phyloP scores from a whole-genome alignment of 2,797 vertebrate genomes.

The Antennarius maculatus region DNA sequence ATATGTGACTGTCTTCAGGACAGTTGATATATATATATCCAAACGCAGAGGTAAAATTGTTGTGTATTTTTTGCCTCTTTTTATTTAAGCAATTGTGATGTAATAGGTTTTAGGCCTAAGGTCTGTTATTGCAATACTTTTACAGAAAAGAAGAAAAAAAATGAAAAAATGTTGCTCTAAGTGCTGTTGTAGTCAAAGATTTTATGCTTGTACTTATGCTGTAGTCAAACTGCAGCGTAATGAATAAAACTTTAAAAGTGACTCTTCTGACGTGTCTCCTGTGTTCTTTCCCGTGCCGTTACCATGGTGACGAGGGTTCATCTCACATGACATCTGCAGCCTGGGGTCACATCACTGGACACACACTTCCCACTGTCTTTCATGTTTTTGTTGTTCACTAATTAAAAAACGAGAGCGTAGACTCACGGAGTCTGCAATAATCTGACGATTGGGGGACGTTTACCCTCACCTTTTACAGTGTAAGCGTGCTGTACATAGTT shows the following conservation, averaged over 20 bases:
- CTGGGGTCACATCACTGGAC: no score
- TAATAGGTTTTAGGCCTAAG: slow-evolving; percentile 91
- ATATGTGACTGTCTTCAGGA: slow-evolving; percentile 60
- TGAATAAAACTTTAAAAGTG: slow-evolving; percentile 93
- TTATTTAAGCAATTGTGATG: slow-evolving; percentile 92
- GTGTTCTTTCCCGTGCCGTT: slow-evolving; percentile 21
- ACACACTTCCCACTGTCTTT: no score
- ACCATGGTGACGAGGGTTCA: no score
- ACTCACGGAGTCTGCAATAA: no score
- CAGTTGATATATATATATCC: slow-evolving; percentile 67
- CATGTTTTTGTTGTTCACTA: no score
- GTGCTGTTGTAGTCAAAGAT: slow-evolving; percentile 96
- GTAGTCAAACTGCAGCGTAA: slow-evolving; percentile 91
- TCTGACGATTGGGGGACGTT: no score
- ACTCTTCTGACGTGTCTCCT: slow-evolving; percentile 53
- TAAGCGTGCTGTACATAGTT: no score
- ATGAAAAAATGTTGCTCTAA: slow-evolving; percentile 89
- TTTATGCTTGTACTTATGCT: slow-evolving; percentile 96
- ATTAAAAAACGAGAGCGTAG: no score
- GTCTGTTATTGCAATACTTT: slow-evolving; percentile 96
- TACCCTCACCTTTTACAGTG: no score
- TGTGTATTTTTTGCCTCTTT: slow-evolving; percentile 84
- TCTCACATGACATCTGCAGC: no score
- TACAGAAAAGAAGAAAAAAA: slow-evolving; percentile 84
- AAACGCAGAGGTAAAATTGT: slow-evolving; percentile 83